A percentile compares a stretch with the other conserved stretches of the same genome.
Conservation (phyloP, 2,797 vertebrate genomes). For the Poeciliopsis turneri region DNA sequence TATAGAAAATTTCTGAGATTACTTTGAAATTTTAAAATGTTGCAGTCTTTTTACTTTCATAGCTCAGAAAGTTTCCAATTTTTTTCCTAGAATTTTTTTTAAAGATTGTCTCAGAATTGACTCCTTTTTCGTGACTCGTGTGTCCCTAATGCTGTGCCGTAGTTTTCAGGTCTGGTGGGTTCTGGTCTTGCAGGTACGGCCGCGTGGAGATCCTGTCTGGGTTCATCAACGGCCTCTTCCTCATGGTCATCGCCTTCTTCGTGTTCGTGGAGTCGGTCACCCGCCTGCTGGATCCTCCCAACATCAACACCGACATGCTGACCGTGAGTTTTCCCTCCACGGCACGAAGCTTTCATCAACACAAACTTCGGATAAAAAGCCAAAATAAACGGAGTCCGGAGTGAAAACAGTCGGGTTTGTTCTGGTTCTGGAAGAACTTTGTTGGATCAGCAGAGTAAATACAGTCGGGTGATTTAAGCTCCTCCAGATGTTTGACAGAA, state of each 20-base stretch:
- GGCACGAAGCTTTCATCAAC: no score
- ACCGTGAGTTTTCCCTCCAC: constrained; percentile 84
- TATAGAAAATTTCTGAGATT: no score
- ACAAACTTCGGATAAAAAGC: neutral
- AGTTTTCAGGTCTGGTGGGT: neutral
- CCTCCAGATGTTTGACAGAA: constrained; percentile 4
- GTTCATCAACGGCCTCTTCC: constrained; percentile 97
- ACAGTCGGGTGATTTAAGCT: neutral
- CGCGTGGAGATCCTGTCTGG: constrained; percentile 98
- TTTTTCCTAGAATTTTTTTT: no score
- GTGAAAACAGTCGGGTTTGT: constrained; percentile 1
- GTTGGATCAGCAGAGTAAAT: neutral
- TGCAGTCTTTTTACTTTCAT: no score
- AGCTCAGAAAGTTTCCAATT: no score
- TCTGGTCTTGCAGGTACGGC: constrained; percentile 83
- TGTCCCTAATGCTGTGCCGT: no score
- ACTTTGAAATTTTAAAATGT: no score
- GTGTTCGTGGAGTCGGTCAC: constrained; percentile 95
- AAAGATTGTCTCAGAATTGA: no score
- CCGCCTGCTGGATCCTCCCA: constrained; percentile 94
- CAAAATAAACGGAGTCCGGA: neutral
- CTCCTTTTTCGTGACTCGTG: no score
- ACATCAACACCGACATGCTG: constrained; percentile 98
- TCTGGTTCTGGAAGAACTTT: constrained; percentile 6
- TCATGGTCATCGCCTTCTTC: constrained; percentile 98